phyloP scores from a whole-genome alignment of 1,140 invertebrate genomes.

The Panagrolaimus sp. region DNA sequence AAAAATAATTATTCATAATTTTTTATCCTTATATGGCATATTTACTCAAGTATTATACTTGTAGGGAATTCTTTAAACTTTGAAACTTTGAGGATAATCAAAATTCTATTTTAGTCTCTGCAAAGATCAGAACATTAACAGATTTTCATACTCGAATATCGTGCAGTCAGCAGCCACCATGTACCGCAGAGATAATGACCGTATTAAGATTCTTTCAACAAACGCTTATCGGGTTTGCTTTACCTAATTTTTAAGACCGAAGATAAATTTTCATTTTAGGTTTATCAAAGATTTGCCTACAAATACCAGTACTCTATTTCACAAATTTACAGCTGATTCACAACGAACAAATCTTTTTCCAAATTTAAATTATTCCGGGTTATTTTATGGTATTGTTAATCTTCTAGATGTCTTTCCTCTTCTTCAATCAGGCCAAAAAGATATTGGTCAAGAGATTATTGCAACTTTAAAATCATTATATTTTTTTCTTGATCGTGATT shows the following conservation, averaged over 20 bases:
- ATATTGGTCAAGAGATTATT: slow-evolving; percentile 79
- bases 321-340: slow-evolving; percentile 40
- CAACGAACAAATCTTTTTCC: slow-evolving; percentile 43
- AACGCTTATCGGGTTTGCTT: slow-evolving; percentile 79
- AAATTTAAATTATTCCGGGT: slow-evolving; percentile 57
- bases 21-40: slow-evolving; percentile 51
- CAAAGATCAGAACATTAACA: slow-evolving; percentile 89
- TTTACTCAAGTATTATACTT: slow-evolving; percentile 57
- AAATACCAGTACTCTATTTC: slow-evolving; percentile 38
- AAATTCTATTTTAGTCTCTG: slow-evolving; percentile 72
- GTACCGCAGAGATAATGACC: slow-evolving; percentile 87
- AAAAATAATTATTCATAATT: too few species aligned
- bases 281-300: slow-evolving; percentile 54
- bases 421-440: slow-evolving; percentile 60
- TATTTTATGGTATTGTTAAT: slow-evolving; percentile 60
- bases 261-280: slow-evolving; percentile 35
- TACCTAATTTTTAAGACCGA: slow-evolving; percentile 21
- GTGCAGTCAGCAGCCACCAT: slow-evolving; percentile 83
- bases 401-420: slow-evolving; percentile 62
- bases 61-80: slow-evolving; percentile 27
- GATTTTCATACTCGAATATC: slow-evolving; percentile 87
- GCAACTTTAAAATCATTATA: slow-evolving; percentile 83
- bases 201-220: slow-evolving; percentile 96
- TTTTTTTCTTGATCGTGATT: slow-evolving; percentile 89
- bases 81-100: background rate